Conservation (phyloP, 2,797 vertebrate genomes). For the Phylloscopus collybita region DNA sequence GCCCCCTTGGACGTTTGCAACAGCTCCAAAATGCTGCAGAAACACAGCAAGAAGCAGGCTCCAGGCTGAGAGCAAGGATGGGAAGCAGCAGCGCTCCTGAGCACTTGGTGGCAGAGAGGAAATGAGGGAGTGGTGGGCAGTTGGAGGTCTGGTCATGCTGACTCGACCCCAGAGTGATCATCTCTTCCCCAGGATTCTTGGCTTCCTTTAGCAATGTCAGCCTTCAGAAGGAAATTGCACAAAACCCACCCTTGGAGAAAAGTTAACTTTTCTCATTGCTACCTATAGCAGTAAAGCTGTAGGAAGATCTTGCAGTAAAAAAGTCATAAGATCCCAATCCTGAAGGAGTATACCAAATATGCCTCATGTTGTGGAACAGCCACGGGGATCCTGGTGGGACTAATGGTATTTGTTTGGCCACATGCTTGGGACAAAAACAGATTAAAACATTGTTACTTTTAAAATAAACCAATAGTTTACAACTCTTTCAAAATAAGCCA, state of each 20-base stretch:
- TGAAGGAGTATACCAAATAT: background rate
- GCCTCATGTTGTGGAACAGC: background rate
- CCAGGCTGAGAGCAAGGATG: background rate
- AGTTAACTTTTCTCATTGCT: background rate
- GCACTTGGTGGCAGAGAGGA: background rate
- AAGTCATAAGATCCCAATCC: background rate
- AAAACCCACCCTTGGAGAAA: background rate
- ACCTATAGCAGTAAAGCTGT: background rate
- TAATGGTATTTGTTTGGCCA: background rate
- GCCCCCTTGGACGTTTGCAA: background rate
- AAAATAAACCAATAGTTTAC: background rate
- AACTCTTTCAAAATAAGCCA: background rate
- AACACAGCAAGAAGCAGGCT: background rate
- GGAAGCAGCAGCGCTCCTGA: background rate
- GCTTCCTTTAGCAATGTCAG: background rate
- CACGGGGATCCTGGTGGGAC: background rate
- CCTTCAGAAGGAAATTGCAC: background rate
- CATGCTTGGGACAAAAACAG: background rate
- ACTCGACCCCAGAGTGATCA: fast-evolving
- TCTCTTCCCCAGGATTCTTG: background rate
- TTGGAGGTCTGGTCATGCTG: background rate
- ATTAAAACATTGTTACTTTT: background rate
- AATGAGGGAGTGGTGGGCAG: background rate
- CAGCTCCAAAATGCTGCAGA: background rate
- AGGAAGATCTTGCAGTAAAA: background rate